A percentile compares a stretch with the other conserved stretches of the same genome.
Conservation (phyloP, 2,888 invertebrate species). For the Tetheella fluctuosa region DNA sequence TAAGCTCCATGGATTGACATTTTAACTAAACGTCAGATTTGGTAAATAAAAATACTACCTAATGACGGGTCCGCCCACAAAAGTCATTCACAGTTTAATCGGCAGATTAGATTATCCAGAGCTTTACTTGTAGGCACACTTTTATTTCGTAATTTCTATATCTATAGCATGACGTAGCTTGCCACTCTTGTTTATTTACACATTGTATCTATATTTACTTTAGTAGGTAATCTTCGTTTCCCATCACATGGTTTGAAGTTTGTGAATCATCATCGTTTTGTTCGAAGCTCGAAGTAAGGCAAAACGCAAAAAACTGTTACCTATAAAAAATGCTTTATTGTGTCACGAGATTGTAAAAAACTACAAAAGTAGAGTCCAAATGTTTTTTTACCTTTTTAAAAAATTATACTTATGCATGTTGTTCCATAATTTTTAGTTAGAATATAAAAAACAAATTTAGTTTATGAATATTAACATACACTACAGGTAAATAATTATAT, state of each 20-base stretch:
- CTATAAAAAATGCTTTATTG: background rate
- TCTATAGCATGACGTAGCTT: background rate
- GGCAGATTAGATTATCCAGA: conserved; percentile 44
- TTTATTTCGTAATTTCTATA: conserved; percentile 9
- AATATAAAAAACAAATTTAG: background rate
- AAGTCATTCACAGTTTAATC: conserved; percentile 43
- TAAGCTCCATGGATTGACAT: conserved; percentile 38
- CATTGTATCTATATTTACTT: too few relatives aligned
- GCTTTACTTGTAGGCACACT: conserved; percentile 21
- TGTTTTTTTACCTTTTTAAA: background rate
- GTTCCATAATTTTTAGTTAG: background rate
- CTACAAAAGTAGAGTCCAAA: background rate
- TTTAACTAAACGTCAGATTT: conserved; percentile 54
- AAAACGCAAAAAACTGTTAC: too few relatives aligned
- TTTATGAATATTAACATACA: too few relatives aligned
- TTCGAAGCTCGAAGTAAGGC: too few relatives aligned
- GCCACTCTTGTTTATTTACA: background rate
- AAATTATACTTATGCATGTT: background rate
- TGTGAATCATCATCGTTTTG: background rate
- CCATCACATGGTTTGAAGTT: background rate
- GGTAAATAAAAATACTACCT: conserved; percentile 54
- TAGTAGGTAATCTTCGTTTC: background rate
- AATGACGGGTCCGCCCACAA: conserved; percentile 49
- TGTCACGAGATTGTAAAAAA: background rate
- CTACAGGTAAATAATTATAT: too few relatives aligned